Conservation (phyloP, 2,888 invertebrate genomes). For the Agrenia bidenticulata region DNA sequence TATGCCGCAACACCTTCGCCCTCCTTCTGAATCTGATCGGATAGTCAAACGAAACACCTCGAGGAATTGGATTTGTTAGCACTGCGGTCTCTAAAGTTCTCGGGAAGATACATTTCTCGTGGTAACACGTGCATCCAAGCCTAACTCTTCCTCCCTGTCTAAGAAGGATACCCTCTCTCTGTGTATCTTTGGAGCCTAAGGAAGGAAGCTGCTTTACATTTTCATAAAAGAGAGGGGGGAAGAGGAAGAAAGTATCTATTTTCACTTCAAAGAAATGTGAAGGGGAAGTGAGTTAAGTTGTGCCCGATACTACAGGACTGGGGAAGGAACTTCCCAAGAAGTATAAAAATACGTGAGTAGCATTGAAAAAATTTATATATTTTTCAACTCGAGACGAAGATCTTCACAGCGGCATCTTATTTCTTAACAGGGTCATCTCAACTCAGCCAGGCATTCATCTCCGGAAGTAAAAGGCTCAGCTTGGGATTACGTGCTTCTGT, state of each 20-base stretch:
- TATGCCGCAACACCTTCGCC: no score
- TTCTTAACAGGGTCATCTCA: constrained; percentile 14
- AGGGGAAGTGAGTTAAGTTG: constrained; percentile 11
- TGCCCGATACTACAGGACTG: not conserved
- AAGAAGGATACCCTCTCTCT: not conserved
- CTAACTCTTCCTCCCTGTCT: not conserved
- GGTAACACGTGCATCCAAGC: constrained; percentile 18
- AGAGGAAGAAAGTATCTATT: constrained; percentile 23
- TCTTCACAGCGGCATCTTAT: constrained; percentile 1
- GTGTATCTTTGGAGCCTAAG: not conserved
- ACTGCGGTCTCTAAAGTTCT: not conserved
- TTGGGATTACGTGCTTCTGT: no score
- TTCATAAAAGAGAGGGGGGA: constrained; percentile 12
- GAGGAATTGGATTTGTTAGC: no score
- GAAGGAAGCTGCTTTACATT: constrained; percentile 16
- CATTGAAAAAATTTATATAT: constrained; percentile 4
- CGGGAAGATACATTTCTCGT: constrained; percentile 12
- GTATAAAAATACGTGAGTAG: constrained; percentile 13
- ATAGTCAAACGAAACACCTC: no score
- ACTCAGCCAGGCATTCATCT: no score
- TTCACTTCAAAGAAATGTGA: constrained; percentile 21
- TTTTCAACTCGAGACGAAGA: constrained; percentile 8
- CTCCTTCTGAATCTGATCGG: no score
- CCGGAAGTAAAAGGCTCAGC: no score
- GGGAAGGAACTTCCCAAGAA: constrained; percentile 12